Conservation (phyloP, 2,888 invertebrate genomes). For the Eupelmus urozonus region DNA sequence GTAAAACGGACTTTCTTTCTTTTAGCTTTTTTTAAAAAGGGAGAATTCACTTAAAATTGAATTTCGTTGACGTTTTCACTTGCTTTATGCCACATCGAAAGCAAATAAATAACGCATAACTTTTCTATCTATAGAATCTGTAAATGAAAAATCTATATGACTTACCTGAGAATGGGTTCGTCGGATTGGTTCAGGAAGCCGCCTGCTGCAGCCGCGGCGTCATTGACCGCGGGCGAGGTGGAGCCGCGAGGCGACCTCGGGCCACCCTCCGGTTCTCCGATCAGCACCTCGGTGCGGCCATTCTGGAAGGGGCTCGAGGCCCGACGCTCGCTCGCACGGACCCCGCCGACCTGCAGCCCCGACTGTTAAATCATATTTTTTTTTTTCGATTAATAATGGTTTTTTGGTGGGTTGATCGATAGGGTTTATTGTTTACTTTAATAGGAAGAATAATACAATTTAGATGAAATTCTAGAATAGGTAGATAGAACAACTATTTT, state of each 20-base stretch:
- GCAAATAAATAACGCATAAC: too few species aligned
- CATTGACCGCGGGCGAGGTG: constrained; percentile 74
- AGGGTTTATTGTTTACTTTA: background rate
- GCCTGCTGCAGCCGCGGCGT: constrained; percentile 61
- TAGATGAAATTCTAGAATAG: too few species aligned
- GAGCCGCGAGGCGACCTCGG: constrained; percentile 77
- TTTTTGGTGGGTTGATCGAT: too few species aligned
- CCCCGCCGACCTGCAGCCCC: constrained; percentile 71
- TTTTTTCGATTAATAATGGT: background rate
- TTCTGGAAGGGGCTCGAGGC: constrained; percentile 82
- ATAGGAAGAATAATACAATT: too few species aligned
- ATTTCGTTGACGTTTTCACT: too few species aligned
- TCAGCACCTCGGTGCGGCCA: constrained; percentile 87
- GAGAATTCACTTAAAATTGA: too few species aligned
- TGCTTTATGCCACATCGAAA: too few species aligned
- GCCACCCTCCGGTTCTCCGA: constrained; percentile 80
- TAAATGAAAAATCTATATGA: background rate
- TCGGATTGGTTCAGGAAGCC: constrained; percentile 70
- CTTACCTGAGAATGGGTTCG: constrained; percentile 73
- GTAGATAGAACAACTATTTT: too few species aligned
- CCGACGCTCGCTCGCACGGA: constrained; percentile 75
- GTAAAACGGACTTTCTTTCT: too few species aligned
- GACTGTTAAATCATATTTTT: constrained; percentile 54
- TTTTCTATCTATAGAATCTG: too few species aligned
- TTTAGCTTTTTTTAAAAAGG: too few species aligned